Percentiles rank a stretch among this genome's conserved stretches.
These are phyloP conservation scores for Drosophila siamana DNA, from an alignment of 2,888 invertebrate genomes.

Conservation along the genomic window DNA sequence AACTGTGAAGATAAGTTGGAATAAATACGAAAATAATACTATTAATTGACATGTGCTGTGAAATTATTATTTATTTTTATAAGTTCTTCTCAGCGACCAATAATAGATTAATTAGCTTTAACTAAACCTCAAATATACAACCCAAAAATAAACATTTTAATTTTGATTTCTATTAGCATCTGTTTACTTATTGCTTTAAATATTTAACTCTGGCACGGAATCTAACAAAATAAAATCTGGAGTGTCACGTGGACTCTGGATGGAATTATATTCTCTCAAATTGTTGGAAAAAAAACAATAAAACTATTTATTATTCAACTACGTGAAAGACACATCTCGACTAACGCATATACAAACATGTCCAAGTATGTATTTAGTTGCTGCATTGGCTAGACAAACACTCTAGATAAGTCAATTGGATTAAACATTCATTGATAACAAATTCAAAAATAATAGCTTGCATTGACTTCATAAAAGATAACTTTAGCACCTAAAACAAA, in stretches of 20 bases:
- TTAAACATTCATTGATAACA: conserved; percentile 26
- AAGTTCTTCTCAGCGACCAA: too few relatives aligned
- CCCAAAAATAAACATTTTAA: neutral
- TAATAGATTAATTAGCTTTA: neutral
- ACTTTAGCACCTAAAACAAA: neutral
- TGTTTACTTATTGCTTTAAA: neutral
- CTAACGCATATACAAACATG: neutral
- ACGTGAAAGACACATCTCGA: neutral
- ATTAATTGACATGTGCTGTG: too few relatives aligned
- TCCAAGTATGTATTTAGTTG: neutral
- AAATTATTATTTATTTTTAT: too few relatives aligned
- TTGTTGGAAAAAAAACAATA: neutral
- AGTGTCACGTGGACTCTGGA: neutral
- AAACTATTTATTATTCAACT: neutral
- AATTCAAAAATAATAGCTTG: neutral
- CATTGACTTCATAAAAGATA: neutral
- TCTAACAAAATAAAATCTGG: neutral
- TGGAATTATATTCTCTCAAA: neutral
- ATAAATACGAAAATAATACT: too few relatives aligned
- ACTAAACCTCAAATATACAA: neutral
- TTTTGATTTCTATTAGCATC: neutral
- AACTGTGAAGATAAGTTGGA: too few relatives aligned
- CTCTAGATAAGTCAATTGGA: conserved; percentile 9
- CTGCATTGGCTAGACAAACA: neutral
- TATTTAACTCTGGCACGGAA: neutral